Conservation (phyloP, 2,113 vertebrate species). For the Colius striatus region DNA sequence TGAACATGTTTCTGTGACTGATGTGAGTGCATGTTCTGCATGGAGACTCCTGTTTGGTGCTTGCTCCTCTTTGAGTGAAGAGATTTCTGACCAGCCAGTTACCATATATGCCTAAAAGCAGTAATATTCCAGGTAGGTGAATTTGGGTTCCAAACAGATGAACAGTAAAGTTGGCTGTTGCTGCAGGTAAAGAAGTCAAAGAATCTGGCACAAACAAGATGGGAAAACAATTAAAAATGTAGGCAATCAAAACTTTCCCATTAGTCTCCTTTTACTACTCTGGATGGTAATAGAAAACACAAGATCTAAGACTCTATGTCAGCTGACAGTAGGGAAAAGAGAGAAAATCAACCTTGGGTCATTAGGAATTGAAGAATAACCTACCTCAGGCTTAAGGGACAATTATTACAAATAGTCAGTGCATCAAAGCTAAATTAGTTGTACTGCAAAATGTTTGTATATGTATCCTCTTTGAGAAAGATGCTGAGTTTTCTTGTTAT, state of each 20-base stretch:
- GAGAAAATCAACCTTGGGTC: neutral
- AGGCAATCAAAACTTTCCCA: neutral
- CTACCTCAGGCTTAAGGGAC: neutral
- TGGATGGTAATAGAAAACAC: neutral
- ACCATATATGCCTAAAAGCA: neutral
- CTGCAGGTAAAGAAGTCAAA: neutral
- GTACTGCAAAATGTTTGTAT: neutral
- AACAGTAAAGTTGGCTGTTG: neutral
- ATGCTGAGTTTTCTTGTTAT: neutral
- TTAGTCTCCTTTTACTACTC: neutral
- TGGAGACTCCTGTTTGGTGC: neutral
- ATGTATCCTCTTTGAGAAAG: neutral
- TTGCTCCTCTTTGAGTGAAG: neutral
- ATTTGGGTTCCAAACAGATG: neutral
- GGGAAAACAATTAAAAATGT: neutral
- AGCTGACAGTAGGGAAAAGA: neutral
- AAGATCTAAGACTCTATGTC: neutral
- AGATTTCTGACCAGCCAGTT: neutral
- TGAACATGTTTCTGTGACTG: neutral
- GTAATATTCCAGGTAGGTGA: neutral
- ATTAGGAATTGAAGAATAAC: neutral
- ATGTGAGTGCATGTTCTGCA: neutral
- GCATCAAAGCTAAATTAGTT: neutral
- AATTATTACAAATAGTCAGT: neutral
- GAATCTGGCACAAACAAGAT: neutral